Conservation (phyloP, 2,888 invertebrate genomes). For the Athalia rosae region DNA sequence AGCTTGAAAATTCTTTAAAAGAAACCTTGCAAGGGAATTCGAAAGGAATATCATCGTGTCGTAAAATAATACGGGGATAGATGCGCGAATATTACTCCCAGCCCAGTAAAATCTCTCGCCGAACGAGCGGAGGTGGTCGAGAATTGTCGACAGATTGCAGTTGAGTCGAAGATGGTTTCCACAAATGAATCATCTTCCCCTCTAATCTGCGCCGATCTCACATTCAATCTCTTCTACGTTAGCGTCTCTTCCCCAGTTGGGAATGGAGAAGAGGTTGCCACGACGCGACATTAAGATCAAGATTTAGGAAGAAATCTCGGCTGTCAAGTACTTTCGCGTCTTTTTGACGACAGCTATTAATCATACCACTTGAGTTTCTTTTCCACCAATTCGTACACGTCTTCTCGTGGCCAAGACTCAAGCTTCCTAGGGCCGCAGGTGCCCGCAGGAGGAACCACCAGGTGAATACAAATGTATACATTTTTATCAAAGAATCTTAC, state of each 20-base stretch:
- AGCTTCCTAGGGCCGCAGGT: neutral
- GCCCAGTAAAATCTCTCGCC: neutral
- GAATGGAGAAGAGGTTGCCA: neutral
- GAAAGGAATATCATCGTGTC: constrained; percentile 28
- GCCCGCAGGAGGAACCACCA: neutral
- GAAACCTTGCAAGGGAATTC: constrained; percentile 41
- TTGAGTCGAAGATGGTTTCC: neutral
- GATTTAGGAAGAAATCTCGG: constrained; percentile 15
- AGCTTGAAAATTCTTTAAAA: constrained; percentile 42
- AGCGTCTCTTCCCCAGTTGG: neutral
- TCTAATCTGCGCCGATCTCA: neutral
- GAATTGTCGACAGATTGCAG: too few relatives aligned
- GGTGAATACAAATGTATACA: neutral
- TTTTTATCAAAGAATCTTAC: neutral
- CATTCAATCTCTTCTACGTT: neutral
- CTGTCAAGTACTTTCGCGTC: neutral
- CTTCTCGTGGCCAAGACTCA: neutral
- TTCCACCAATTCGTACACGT: neutral
- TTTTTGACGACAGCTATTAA: too few relatives aligned
- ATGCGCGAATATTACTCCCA: too few relatives aligned
- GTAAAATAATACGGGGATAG: too few relatives aligned
- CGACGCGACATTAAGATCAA: neutral
- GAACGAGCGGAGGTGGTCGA: neutral
- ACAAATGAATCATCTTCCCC: neutral
- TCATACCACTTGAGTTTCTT: too few relatives aligned